Base-by-base conservation (phyloP, 2,113 vertebrate genomes). In the Urocynchramus pylzowi region DNA sequence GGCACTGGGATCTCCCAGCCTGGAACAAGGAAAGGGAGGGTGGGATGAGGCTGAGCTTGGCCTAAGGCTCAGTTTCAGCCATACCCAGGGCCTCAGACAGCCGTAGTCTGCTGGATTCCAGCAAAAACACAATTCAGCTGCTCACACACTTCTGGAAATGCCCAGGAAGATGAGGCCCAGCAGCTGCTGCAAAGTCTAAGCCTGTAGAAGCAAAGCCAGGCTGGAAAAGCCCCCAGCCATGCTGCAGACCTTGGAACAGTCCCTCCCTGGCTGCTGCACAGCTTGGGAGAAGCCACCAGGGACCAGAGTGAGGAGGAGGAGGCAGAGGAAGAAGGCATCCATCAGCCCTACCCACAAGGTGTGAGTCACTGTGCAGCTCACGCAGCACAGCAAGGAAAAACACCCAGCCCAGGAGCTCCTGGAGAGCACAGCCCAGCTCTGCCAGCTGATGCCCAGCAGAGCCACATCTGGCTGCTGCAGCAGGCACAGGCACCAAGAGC, bases 301-400 rank as follows among this genome's bases (percentile, higher is more conserved):
- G 50, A 93, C n/a, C 50, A 61, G 53, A 68, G 22, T 0, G 44
- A 83, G 67, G 45, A 68, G 67, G 45, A 68, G 68, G 59, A 69
- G 79, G 95, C 82, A 95, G 59, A 79, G 47, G 57, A 59, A 74
- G 90, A 71, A 68, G 57, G 74, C 88, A 88, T 86, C 88, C 90
- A 85, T 90, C 87, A 90, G 61, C 41, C 39, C 79, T 90, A 4
- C 88, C 82, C 85, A 88, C 67, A 3, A 31, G 41, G 9, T 45
- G 41, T 90, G 94, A 96, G 92, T 93, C 94, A 93, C 1, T 0
- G 67, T n/a, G 70, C 75, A 83, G 92, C 81, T 94, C 19, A 0
- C 35, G 80, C 2, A 67, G 91, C 81, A 63, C 81, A 70, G 84
- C 39, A 57, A 89, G 67, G 49, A 39, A 73, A 79, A 85, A 56